Evolutionary conservation across 2,888 invertebrate genomes (phyloP), one percentile per base, ranked within the genome.

Genomic region (Agrypnus murinus): DNA sequence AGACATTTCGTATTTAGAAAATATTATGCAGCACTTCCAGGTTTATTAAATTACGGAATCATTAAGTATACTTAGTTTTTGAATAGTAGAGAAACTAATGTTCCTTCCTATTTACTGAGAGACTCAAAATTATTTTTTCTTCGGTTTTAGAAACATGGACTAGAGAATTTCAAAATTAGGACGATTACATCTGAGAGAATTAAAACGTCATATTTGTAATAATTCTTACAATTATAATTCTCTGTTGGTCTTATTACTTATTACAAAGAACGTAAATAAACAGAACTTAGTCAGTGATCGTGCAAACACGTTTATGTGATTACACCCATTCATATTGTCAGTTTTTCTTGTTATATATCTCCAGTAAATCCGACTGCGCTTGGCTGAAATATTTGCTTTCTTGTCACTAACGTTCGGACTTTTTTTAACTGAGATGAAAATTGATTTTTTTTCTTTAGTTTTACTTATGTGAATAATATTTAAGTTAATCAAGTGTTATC

Each of bases 331-430:
- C 15, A 36, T 57, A 36, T 57, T 57, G 55, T 38, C 36, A 34
- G 36, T 57, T 57, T 57, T 57, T 57, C 55, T 57, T 57, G n/a
- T 38, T 34, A 40, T 40, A 40, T 50, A 17, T 34, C 36, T 34
- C 36, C n/a, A 12, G 15, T 38, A 57, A 57, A 57, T 57, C 55
- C 36, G 55, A 57, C 55, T 25, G 14, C 1, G 12, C 25, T 12
- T 25, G 25, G 25, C 3, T 31, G 19, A 25, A 19, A 12, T 50
- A 50, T 50, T 50, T 50, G 10, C 25, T 9, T 7, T 10, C 38
- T 40, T 40, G 38, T 40, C 38, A 40, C 38, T 40, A 10, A 40
- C 38, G n/a, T n/a, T 12, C 38, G 2, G 12, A 12, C n/a, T 40
- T 40, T 40, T 40, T 40, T 25, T n/a, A n/a, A 25, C 25, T 25